Conservation (phyloP, 2,797 vertebrate species). For the Antennarius maculatus region DNA sequence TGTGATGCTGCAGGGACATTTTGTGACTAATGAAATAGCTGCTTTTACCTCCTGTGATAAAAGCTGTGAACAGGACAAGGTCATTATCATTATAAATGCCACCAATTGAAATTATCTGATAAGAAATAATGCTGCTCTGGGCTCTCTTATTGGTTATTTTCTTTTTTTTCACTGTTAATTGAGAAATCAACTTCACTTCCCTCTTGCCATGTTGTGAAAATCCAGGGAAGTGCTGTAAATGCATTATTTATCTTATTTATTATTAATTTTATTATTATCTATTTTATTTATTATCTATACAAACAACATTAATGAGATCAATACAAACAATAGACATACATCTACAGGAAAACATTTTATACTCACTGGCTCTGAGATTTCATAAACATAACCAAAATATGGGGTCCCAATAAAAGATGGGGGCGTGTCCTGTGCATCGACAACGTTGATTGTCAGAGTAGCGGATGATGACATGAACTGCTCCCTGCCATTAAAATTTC, state of each 20-base stretch:
- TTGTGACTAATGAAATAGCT: slow-evolving; percentile 22
- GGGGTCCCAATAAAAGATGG: slow-evolving; percentile 92
- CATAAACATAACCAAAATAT: slow-evolving; percentile 94
- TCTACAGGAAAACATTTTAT: background rate
- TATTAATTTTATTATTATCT: no score
- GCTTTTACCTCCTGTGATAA: slow-evolving; percentile 26
- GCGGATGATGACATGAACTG: slow-evolving; percentile 89
- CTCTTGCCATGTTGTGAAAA: background rate
- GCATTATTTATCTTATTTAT: background rate
- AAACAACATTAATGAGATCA: background rate
- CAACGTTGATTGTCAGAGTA: slow-evolving; percentile 91
- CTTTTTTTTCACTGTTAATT: background rate
- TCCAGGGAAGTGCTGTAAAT: background rate
- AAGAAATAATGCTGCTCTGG: background rate
- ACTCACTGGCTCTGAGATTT: slow-evolving; percentile 90
- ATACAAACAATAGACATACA: no score
- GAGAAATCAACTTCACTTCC: background rate
- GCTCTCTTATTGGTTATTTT: background rate
- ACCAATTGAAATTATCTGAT: slow-evolving; percentile 26
- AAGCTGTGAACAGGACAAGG: slow-evolving; percentile 8
- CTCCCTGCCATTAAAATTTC: slow-evolving; percentile 88
- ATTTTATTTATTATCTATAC: no score
- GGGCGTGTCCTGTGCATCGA: slow-evolving; percentile 91
- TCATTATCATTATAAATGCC: slow-evolving; percentile 18
- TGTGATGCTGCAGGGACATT: slow-evolving; percentile 46